phyloP scores from a whole-genome alignment of 2,797 vertebrate species.

The Lindbergichthys nudifrons region DNA sequence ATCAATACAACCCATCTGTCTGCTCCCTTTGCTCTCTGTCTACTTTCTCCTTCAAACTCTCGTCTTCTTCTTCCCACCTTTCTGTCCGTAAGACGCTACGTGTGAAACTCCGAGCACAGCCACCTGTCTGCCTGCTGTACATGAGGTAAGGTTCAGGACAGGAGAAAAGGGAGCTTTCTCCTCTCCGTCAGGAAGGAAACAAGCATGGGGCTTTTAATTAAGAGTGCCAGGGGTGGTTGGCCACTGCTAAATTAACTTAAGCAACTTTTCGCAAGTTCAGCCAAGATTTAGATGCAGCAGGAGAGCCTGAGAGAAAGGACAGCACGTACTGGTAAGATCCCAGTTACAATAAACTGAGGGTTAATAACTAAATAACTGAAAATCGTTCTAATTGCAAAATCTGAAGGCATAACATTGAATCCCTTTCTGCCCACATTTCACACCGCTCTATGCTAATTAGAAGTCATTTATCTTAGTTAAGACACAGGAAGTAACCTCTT shows the following conservation, averaged over 20 bases:
- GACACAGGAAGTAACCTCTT: conserved; percentile 40
- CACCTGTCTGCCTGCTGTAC: conserved; percentile 20
- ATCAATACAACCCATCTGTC: conserved; percentile 30
- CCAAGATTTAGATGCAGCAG: conserved; percentile 42
- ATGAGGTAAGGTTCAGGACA: neutral
- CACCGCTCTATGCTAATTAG: conserved; percentile 39
- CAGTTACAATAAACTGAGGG: conserved; percentile 1
- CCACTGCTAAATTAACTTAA: conserved; percentile 25
- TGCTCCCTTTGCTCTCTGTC: conserved; percentile 20
- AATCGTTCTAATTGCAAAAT: neutral
- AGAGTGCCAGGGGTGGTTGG: conserved; percentile 55
- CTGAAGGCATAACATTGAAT: neutral
- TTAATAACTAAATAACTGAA: conserved; percentile 5
- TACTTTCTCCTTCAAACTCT: conserved; percentile 41
- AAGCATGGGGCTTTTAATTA: conserved; percentile 67
- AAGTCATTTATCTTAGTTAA: conserved; percentile 64
- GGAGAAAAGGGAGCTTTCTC: conserved; percentile 28
- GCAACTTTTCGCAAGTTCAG: conserved; percentile 19
- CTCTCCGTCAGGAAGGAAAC: conserved; percentile 48
- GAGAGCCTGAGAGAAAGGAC: neutral
- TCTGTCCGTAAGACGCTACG: neutral
- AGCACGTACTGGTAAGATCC: conserved; percentile 8
- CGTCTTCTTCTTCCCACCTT: conserved; percentile 20
- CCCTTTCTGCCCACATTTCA: neutral
- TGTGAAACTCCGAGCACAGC: conserved; percentile 27